Percentiles rank a stretch among this genome's conserved stretches.
These are phyloP conservation scores for Salvelinus alpinus DNA, from an alignment of 2,113 vertebrate species.

Conservation along the genomic window DNA sequence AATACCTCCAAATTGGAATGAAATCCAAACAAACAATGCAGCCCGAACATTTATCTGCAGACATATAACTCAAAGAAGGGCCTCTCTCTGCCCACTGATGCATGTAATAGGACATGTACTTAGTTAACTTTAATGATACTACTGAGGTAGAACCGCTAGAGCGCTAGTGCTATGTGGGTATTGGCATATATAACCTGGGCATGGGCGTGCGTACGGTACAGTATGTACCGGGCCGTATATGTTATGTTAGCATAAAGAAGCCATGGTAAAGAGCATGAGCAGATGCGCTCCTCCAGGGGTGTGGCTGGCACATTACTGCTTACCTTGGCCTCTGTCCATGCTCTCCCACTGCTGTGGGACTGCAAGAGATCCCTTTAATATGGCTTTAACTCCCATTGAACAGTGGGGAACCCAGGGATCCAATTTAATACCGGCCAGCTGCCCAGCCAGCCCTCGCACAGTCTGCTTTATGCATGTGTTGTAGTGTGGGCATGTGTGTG, in stretches of 20 bases:
- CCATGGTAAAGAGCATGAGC: conserved; percentile 49
- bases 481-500: conserved; percentile 26
- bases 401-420: conserved; percentile 71
- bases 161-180: conserved; percentile 18
- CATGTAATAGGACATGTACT: conserved; percentile 37
- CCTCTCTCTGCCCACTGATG: conserved; percentile 17
- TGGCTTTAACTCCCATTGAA: conserved; percentile 71
- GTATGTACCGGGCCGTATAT: conserved; percentile 38
- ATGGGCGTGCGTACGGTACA: conserved; percentile 39
- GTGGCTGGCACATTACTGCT: conserved; percentile 57
- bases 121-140: conserved; percentile 44
- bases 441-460: conserved; percentile 57
- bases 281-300: conserved; percentile 70
- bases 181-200: conserved; percentile 34
- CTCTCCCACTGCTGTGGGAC: conserved; percentile 59
- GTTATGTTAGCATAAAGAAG: conserved; percentile 53
- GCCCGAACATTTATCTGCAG: conserved; percentile 26
- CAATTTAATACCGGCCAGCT: conserved; percentile 79
- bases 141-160: conserved; percentile 11
- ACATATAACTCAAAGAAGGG: conserved; percentile 40
- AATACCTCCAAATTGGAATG: conserved; percentile 44
- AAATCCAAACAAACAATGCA: conserved; percentile 39
- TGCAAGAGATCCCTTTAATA: conserved; percentile 74
- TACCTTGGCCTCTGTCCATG: conserved; percentile 37
- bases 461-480: conserved; percentile 58